A percentile compares a stretch with the other conserved stretches of the same genome.
phyloP scores from a whole-genome alignment of 2,888 invertebrate genomes.

The Agrochola litura region DNA sequence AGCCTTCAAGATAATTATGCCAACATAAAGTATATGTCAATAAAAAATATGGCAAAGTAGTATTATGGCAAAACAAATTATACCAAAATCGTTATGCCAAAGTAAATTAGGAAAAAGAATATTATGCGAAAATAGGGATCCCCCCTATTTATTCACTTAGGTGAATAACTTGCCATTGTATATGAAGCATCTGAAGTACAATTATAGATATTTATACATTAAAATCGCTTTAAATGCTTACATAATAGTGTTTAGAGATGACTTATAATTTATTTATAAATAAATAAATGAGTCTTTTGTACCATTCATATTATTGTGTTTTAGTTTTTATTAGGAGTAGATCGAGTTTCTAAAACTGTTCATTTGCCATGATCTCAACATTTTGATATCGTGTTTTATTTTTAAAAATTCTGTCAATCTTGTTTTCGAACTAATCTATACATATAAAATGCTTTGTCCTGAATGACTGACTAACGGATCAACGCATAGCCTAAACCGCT shows the following conservation, averaged over 20 bases:
- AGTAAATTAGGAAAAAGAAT: no score
- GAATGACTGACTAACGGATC: no score
- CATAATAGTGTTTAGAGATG: slow-evolving; percentile 41
- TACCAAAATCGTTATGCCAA: no score
- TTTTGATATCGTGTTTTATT: slow-evolving; percentile 52
- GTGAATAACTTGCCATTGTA: slow-evolving; percentile 71
- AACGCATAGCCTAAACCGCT: no score
- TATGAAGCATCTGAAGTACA: slow-evolving; percentile 82
- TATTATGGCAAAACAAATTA: no score
- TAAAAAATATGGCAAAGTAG: no score
- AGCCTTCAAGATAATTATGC: no score
- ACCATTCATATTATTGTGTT: slow-evolving; percentile 45
- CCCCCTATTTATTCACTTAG: slow-evolving; percentile 65
- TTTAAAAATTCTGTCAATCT: slow-evolving; percentile 46
- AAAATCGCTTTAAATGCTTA: slow-evolving; percentile 58
- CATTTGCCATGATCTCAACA: slow-evolving; percentile 68
- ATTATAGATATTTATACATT: slow-evolving; percentile 65
- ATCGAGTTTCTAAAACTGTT: slow-evolving; percentile 54
- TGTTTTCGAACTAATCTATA: no score
- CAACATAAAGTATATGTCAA: no score
- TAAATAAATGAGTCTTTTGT: slow-evolving; percentile 56
- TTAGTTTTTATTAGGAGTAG: slow-evolving; percentile 46
- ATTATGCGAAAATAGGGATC: no score
- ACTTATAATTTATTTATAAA: slow-evolving; percentile 50
- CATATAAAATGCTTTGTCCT: no score